Evolutionary conservation across 2,888 invertebrate genomes (phyloP).

Genomic region (Lordiphosa andalusiaca): DNA sequence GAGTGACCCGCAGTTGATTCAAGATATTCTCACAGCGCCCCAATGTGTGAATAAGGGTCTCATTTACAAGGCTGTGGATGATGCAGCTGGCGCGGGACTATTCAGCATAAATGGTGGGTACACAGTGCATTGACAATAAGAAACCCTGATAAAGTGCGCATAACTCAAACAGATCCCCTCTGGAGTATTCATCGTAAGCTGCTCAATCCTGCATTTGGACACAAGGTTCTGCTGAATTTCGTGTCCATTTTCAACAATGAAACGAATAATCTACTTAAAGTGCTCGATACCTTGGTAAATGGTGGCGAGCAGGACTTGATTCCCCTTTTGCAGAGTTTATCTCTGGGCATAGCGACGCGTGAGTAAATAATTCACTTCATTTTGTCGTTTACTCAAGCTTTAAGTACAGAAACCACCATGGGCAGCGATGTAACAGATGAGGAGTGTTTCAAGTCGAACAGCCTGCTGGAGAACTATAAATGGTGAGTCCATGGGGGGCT

Average conservation of each 20-base stretch:
- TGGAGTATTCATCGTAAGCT: constrained; percentile 76
- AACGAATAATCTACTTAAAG: constrained; percentile 48
- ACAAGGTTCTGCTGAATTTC: constrained; percentile 74
- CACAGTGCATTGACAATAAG: background rate
- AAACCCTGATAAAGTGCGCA: background rate
- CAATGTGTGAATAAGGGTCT: constrained; percentile 75
- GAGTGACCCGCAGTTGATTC: constrained; percentile 68
- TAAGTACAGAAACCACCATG: constrained; percentile 64
- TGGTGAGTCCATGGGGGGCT: constrained; percentile 50
- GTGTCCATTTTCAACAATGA: constrained; percentile 75
- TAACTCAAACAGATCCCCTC: constrained; percentile 63
- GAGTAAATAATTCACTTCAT: constrained; percentile 31
- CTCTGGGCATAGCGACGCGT: constrained; percentile 75
- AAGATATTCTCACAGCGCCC: constrained; percentile 75
- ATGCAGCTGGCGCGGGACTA: constrained; percentile 71
- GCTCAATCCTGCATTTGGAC: constrained; percentile 77
- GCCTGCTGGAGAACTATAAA: constrained; percentile 66
- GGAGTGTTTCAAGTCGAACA: constrained; percentile 37
- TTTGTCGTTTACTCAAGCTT: background rate
- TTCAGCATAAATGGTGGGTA: constrained; percentile 68
- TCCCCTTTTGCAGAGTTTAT: constrained; percentile 64
- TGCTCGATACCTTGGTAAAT: constrained; percentile 42
- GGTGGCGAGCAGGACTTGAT: constrained; percentile 62
- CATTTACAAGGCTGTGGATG: constrained; percentile 71
- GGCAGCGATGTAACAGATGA: constrained; percentile 60